Conservation (phyloP, 1,140 invertebrate species). For the Tenebrio molitor region DNA sequence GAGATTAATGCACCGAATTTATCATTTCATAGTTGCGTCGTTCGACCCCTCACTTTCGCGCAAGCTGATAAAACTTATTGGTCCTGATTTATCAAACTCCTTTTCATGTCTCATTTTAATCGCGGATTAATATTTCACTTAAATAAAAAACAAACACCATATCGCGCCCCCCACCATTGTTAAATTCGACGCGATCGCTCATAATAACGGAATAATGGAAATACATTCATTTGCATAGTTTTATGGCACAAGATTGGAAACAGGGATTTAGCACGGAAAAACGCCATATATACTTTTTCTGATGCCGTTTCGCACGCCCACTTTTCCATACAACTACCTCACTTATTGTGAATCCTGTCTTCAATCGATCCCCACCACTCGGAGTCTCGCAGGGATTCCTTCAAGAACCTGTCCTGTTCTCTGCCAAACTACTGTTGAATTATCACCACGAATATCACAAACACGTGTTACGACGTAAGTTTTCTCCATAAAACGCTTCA, state of each 20-base stretch:
- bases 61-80: slow-evolving; percentile 35
- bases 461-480: no score
- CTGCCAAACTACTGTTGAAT: no score
- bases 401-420: no score
- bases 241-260: slow-evolving; percentile 1
- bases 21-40: slow-evolving; percentile 46
- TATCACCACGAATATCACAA: no score
- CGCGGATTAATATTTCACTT: slow-evolving; percentile 32
- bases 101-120: slow-evolving; percentile 35
- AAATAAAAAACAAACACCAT: slow-evolving; percentile 37
- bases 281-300: background rate
- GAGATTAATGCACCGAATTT: slow-evolving; percentile 51
- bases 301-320: background rate
- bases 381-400: no score
- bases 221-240: slow-evolving; percentile 2
- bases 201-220: slow-evolving; percentile 1
- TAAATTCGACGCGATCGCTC: slow-evolving; percentile 1
- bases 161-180: background rate
- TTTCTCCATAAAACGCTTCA: no score
- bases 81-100: slow-evolving; percentile 31
- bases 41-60: slow-evolving; percentile 12
- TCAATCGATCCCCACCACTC: no score
- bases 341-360: no score
- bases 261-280: background rate
- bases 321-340: background rate